Evolutionary conservation across 2,888 invertebrate species (phyloP).

Genomic region (Dicyrtomina minuta): DNA sequence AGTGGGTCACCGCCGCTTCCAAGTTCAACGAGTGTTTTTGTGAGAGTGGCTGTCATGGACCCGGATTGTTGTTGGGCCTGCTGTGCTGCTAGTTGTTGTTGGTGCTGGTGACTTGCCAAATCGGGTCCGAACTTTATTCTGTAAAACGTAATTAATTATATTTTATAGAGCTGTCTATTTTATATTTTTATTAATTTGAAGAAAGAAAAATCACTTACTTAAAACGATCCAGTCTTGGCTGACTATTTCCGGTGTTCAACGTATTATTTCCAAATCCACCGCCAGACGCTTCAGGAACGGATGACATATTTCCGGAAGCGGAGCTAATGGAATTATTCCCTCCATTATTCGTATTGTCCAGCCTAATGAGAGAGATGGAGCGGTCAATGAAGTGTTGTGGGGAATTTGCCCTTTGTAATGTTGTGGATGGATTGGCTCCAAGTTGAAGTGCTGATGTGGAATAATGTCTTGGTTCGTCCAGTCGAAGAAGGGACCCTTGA

Average conservation of each 20-base stretch:
- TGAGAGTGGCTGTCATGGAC: constrained; percentile 38
- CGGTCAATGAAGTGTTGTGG: constrained; percentile 52
- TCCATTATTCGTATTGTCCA: constrained; percentile 48
- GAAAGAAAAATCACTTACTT: constrained; percentile 12
- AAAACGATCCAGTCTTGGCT: constrained; percentile 26
- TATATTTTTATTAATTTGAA: background rate
- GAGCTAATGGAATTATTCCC: constrained; percentile 30
- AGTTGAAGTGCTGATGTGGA: constrained; percentile 52
- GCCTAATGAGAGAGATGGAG: constrained; percentile 52
- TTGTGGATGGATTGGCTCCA: constrained; percentile 41
- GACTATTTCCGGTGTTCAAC: constrained; percentile 20
- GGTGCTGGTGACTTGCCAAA: constrained; percentile 25
- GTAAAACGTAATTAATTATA: no score
- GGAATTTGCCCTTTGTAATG: constrained; percentile 48
- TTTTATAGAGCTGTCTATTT: background rate
- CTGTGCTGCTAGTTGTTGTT: constrained; percentile 15
- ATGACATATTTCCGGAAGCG: background rate
- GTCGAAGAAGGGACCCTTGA: constrained; percentile 46
- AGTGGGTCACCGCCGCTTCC: constrained; percentile 52
- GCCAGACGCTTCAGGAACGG: constrained; percentile 27
- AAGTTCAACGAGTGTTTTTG: constrained; percentile 51
- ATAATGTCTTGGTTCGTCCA: constrained; percentile 53
- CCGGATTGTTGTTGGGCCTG: constrained; percentile 15
- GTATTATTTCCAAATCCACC: constrained; percentile 22
- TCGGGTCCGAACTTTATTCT: constrained; percentile 39